phyloP scores from a whole-genome alignment of 2,888 invertebrate species.

The Epinotia demarniana region DNA sequence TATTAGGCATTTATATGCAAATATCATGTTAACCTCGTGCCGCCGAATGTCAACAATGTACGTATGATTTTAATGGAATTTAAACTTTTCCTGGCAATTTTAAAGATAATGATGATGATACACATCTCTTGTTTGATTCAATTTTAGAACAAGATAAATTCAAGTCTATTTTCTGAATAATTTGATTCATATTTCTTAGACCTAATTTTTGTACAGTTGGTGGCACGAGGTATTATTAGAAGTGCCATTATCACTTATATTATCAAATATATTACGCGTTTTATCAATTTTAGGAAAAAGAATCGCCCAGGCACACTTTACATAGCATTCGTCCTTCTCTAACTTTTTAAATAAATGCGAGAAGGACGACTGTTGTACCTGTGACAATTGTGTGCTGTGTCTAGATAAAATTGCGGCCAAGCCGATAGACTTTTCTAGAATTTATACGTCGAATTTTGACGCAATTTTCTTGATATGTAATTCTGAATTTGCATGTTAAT shows the following conservation, averaged over 20 bases:
- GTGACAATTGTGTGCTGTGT: neutral
- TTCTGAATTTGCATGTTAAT: constrained; percentile 62
- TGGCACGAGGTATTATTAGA: neutral
- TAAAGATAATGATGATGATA: too few species aligned
- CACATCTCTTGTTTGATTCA: too few species aligned
- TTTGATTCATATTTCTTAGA: too few species aligned
- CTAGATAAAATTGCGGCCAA: constrained; percentile 12
- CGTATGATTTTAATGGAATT: too few species aligned
- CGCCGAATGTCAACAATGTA: too few species aligned
- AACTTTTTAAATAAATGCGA: neutral
- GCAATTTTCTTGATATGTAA: constrained; percentile 58
- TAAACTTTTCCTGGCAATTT: too few species aligned
- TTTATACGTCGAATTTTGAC: constrained; percentile 19
- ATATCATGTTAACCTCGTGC: neutral
- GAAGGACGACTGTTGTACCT: constrained; percentile 1
- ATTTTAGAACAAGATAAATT: too few species aligned
- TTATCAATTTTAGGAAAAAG: constrained; percentile 14
- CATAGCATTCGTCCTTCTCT: neutral
- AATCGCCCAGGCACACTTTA: neutral
- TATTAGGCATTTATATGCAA: neutral
- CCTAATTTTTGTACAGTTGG: too few species aligned
- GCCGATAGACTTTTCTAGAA: constrained; percentile 20
- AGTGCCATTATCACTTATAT: neutral
- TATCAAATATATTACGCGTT: constrained; percentile 5
- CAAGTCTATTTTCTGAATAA: too few species aligned